Percentiles rank a stretch among this genome's conserved stretches.
These are phyloP conservation scores for Thaumetopoea pityocampa DNA, from an alignment of 1,140 invertebrate genomes.

Conservation along the genomic window DNA sequence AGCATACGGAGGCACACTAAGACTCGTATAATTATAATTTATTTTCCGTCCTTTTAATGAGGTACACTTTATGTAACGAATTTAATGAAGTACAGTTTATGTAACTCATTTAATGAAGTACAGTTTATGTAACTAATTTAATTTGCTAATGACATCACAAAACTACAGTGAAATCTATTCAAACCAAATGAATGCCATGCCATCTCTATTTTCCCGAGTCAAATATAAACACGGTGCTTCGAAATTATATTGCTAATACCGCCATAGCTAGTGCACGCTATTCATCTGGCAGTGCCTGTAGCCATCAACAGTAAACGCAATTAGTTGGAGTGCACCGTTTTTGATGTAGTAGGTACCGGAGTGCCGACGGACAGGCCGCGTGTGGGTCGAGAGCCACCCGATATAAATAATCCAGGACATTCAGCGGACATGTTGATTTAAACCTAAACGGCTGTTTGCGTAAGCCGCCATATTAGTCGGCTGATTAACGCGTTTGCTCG, in stretches of 20 bases:
- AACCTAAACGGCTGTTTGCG: constrained; percentile 7
- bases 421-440: constrained; percentile 22
- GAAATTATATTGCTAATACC: constrained; percentile 27
- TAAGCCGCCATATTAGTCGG: no score
- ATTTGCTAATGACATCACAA: constrained; percentile 7
- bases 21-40: no score
- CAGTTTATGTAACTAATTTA: no score
- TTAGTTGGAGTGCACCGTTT: constrained; percentile 72
- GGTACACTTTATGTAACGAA: no score
- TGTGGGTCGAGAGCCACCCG: constrained; percentile 38
- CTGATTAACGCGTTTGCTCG: no score
- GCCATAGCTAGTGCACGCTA: constrained; percentile 1
- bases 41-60: no score
- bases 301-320: constrained; percentile 68
- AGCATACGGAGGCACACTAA: no score
- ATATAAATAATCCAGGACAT: constrained; percentile 44
- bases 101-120: no score
- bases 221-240: constrained; percentile 13
- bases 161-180: constrained; percentile 9
- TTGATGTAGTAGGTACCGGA: constrained; percentile 64
- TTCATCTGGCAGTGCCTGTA: constrained; percentile 23
- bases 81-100: no score
- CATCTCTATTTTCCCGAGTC: constrained; percentile 5
- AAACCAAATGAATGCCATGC: constrained; percentile 13
- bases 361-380: constrained; percentile 31